Percentiles rank a stretch among this genome's conserved stretches.
These are phyloP conservation scores for Brachymystax lenok DNA, from an alignment of 2,797 vertebrate species.

Conservation along the genomic window DNA sequence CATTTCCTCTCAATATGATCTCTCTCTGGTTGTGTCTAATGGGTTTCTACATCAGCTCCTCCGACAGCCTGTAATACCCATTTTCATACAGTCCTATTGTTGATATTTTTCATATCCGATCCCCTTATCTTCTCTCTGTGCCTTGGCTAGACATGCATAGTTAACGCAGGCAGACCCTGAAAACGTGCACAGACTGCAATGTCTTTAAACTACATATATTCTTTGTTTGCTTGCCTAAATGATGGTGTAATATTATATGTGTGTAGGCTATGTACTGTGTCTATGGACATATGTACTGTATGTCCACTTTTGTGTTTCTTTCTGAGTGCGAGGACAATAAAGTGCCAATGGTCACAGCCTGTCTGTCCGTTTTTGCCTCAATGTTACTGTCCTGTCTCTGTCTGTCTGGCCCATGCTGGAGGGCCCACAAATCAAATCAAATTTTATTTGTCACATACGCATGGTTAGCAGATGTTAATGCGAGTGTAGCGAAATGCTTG, in stretches of 20 bases:
- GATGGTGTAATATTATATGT: slow-evolving; percentile 19
- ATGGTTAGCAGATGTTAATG: too few species aligned
- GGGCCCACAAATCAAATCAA: too few species aligned
- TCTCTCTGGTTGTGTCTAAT: slow-evolving; percentile 40
- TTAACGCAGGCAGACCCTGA: slow-evolving; percentile 68
- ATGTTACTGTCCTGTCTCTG: neutral
- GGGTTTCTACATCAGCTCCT: slow-evolving; percentile 68
- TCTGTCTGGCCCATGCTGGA: neutral
- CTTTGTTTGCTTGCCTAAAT: slow-evolving; percentile 54
- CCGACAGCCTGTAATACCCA: slow-evolving; percentile 26
- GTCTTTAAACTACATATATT: slow-evolving; percentile 71
- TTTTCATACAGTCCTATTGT: slow-evolving; percentile 63
- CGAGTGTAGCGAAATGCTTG: too few species aligned
- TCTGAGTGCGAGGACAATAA: neutral
- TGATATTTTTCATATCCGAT: slow-evolving; percentile 79
- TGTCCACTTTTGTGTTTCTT: neutral
- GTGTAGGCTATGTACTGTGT: slow-evolving; percentile 5
- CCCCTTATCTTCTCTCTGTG: slow-evolving; percentile 69
- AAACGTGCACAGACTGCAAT: slow-evolving; percentile 71
- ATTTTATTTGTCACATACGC: too few species aligned
- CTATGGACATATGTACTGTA: neutral
- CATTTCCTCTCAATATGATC: slow-evolving; percentile 52
- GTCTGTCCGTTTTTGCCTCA: neutral
- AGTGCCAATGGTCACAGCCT: neutral
- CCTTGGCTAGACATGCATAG: slow-evolving; percentile 75